Evolutionary conservation across 1,140 invertebrate genomes (phyloP).

Genomic region (Propsilocerus akamusi): DNA sequence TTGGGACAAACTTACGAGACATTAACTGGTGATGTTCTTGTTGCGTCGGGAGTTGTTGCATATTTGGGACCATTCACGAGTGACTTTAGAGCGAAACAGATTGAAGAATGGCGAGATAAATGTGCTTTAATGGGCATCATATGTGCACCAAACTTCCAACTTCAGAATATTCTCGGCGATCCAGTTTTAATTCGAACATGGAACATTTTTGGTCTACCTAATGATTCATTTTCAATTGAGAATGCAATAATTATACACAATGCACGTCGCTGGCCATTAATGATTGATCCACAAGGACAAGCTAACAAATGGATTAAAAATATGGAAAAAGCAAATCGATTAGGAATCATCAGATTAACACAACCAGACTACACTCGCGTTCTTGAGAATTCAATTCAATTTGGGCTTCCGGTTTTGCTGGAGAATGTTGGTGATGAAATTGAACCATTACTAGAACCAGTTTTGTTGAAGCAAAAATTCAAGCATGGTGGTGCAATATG

Average conservation of each 20-base stretch:
- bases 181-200: slow-evolving; percentile 74
- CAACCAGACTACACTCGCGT: slow-evolving; percentile 69
- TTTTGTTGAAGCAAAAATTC: slow-evolving; percentile 75
- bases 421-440: slow-evolving; percentile 80
- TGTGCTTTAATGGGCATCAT: slow-evolving; percentile 47
- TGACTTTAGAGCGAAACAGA: slow-evolving; percentile 37
- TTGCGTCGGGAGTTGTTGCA: slow-evolving; percentile 73
- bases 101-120: slow-evolving; percentile 50
- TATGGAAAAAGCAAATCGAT: slow-evolving; percentile 72
- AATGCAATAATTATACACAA: slow-evolving; percentile 81
- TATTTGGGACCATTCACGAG: slow-evolving; percentile 83
- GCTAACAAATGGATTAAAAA: slow-evolving; percentile 92
- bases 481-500: slow-evolving; percentile 66
- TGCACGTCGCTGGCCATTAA: slow-evolving; percentile 70
- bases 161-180: slow-evolving; percentile 62
- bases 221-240: slow-evolving; percentile 77
- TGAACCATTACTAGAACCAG: slow-evolving; percentile 74
- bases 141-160: slow-evolving; percentile 53
- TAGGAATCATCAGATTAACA: slow-evolving; percentile 61
- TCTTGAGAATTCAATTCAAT: slow-evolving; percentile 83
- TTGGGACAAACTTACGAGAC: slow-evolving; percentile 49
- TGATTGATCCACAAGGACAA: slow-evolving; percentile 91
- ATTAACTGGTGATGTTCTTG: slow-evolving; percentile 61
- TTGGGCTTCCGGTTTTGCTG: slow-evolving; percentile 70
- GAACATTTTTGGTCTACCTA: slow-evolving; percentile 80